phyloP scores from a whole-genome alignment of 2,797 vertebrate species.

The Bryconaethiops microstoma region DNA sequence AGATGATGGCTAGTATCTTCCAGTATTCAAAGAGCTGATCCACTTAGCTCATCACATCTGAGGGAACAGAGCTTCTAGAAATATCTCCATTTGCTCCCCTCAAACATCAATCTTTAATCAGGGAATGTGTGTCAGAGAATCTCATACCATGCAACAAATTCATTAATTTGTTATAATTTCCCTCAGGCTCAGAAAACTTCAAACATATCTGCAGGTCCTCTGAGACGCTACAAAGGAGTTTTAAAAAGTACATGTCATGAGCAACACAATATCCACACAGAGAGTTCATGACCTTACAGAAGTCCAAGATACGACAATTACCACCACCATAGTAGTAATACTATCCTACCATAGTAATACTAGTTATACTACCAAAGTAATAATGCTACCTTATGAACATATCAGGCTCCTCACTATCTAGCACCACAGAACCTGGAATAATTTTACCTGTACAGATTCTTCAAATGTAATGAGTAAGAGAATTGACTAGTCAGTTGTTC shows the following conservation, averaged over 20 bases:
- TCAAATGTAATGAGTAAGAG: too few species aligned
- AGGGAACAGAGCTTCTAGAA: neutral
- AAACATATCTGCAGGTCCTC: constrained; percentile 29
- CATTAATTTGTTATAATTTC: constrained; percentile 27
- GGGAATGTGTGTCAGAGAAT: constrained; percentile 32
- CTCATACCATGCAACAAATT: constrained; percentile 28
- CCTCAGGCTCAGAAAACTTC: constrained; percentile 33
- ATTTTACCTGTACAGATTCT: too few species aligned
- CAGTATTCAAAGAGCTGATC: constrained; percentile 3
- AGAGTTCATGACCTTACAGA: constrained; percentile 24
- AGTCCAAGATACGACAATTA: constrained; percentile 23
- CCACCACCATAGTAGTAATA: neutral
- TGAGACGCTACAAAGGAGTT: constrained; percentile 18
- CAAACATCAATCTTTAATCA: constrained; percentile 45
- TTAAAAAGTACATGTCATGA: constrained; percentile 14
- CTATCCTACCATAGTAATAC: neutral
- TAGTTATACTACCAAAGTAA: too few species aligned
- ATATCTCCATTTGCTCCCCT: constrained; percentile 32
- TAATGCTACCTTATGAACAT: too few species aligned
- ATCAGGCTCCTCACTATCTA: too few species aligned
- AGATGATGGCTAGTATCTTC: neutral
- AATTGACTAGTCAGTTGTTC: too few species aligned
- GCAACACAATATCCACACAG: neutral
- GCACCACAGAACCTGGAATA: too few species aligned
- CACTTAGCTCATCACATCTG: neutral